Conservation (phyloP, 2,797 vertebrate genomes). For the Clarias pachynema region DNA sequence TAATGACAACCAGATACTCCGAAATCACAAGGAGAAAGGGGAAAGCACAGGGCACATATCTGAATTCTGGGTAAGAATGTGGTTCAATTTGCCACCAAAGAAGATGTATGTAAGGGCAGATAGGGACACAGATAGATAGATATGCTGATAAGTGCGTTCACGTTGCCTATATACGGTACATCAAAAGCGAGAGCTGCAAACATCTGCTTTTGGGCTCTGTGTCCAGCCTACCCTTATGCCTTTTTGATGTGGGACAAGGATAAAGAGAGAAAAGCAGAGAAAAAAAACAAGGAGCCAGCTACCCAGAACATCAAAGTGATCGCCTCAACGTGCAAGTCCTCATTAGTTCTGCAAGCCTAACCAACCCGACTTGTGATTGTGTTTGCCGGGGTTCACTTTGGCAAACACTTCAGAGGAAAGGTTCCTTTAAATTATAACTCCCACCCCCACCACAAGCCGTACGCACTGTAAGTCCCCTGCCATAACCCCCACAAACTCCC, state of each 20-base stretch:
- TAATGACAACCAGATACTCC: slow-evolving; percentile 82
- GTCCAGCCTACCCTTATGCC: slow-evolving; percentile 66
- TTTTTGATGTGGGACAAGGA: slow-evolving; percentile 83
- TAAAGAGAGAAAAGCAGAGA: slow-evolving; percentile 72
- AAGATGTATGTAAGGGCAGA: slow-evolving; percentile 53
- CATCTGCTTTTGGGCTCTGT: slow-evolving; percentile 81
- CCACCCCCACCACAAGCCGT: slow-evolving; percentile 64
- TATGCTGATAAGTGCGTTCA: slow-evolving; percentile 53
- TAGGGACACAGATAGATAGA: slow-evolving; percentile 57
- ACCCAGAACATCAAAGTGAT: slow-evolving; percentile 83
- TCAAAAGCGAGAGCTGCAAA: slow-evolving; percentile 69
- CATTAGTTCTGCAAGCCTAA: slow-evolving; percentile 85
- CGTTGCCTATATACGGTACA: slow-evolving; percentile 32
- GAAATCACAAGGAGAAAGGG: slow-evolving; percentile 64
- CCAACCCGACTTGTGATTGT: slow-evolving; percentile 81
- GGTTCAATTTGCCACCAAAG: slow-evolving; percentile 41
- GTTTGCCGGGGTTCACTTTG: slow-evolving; percentile 81
- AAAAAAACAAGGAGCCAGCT: slow-evolving; percentile 82
- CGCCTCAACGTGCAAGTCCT: slow-evolving; percentile 78
- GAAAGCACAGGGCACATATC: slow-evolving; percentile 34
- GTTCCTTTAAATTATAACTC: slow-evolving; percentile 80
- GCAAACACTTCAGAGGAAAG: slow-evolving; percentile 83
- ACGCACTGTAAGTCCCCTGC: slow-evolving; percentile 71
- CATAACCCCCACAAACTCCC: slow-evolving; percentile 57
- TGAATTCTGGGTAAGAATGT: slow-evolving; percentile 37